Conservation (phyloP, 2,113 vertebrate species). For the Pipa parva region DNA sequence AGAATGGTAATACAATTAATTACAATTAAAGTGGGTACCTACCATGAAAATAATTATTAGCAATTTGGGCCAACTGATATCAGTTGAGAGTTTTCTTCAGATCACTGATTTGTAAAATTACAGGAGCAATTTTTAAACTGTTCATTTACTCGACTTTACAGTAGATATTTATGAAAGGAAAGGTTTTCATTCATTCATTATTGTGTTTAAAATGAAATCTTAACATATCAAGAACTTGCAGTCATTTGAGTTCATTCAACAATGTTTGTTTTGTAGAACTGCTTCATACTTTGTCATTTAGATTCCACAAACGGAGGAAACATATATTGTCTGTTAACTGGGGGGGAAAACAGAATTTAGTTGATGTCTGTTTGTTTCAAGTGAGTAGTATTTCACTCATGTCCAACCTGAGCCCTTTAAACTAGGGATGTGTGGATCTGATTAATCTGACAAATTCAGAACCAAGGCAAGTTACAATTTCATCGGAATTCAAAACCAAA, state of each 20-base stretch:
- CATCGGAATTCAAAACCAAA: too few species aligned
- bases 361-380: too few species aligned
- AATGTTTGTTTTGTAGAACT: too few species aligned
- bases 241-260: background rate
- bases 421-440: too few species aligned
- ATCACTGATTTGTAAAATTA: conserved; percentile 6
- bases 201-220: background rate
- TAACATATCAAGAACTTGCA: background rate
- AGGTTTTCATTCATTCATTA: background rate
- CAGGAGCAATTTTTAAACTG: background rate
- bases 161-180: background rate
- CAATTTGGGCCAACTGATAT: background rate
- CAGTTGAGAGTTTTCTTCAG: background rate
- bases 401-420: too few species aligned
- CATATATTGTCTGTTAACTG: too few species aligned
- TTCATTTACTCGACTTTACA: background rate
- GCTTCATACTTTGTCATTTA: too few species aligned
- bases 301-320: too few species aligned
- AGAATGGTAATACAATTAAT: conserved; percentile 5
- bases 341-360: too few species aligned
- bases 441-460: too few species aligned
- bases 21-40: conserved; percentile 1
- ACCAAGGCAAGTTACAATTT: too few species aligned
- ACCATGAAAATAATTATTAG: background rate
- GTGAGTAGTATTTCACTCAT: too few species aligned